Evolutionary conservation across 2,888 invertebrate species (phyloP), one percentile per base, ranked within the genome.

Genomic region (Oscheius sp.): DNA sequence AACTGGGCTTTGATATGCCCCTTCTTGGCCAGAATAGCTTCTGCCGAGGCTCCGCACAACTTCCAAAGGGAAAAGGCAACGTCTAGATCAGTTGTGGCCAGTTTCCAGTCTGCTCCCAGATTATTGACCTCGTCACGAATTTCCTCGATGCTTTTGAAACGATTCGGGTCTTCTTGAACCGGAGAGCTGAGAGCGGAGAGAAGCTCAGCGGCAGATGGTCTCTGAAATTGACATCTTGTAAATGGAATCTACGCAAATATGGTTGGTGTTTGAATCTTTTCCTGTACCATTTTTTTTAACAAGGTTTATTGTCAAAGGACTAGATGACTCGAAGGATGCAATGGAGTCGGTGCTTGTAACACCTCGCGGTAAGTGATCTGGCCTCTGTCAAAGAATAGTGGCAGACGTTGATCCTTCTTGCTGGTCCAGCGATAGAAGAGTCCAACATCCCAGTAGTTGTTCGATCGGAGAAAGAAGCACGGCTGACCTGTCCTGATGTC

Each of bases 51-150:
- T 9, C 98, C 98, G 29, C 97, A 95, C 74, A 98, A 89, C 89
- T 95, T 94, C 98, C 98, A 98, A 90, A 96, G 93, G 89, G 96
- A 94, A 89, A 96, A 98, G 37, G 96, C 92, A 88, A 96, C 94
- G 78, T 94, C 93, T 79, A 96, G 91, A 11, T 50, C 42, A 4
- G 59, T 37, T 11, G n/a, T 29, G 7, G 62, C 62, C 32, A 75
- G 21, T 65, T 71, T 70, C 70, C 70, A 75, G 57, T 73, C 58
- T 4, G 5, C 58, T 37, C 32, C 55, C 33, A n/a, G 51, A n/a
- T 59, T 42, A 13, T 35, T 21, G 5, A 70, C 37, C 10, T 58
- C 58, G 7, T 70, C 70, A 59, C 21, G 13, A n/a, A 68, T 68
- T 10, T 68, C 32, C 13, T 68, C 55, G 13, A 53, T 55, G 13